Evolutionary conservation across 2,888 invertebrate species (phyloP), one percentile per base, ranked within the genome.

Genomic region (Parelbella ahira): DNA sequence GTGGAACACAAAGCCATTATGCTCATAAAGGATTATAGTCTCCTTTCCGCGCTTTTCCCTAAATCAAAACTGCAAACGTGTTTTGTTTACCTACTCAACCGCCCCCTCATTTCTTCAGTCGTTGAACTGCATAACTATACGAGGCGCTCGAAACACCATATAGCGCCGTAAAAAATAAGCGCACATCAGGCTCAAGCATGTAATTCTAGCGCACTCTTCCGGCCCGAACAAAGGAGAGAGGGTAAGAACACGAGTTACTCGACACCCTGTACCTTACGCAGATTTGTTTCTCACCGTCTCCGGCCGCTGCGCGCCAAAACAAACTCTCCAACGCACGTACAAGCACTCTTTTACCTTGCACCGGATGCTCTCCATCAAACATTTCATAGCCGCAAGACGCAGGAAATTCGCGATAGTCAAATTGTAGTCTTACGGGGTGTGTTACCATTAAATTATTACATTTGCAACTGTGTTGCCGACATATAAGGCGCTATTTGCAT

Each of bases 191-290:
- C 74, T 86, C 69, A 76, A 86, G 86, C 86, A 83, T 87, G 87
- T 87, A 87, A 87, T 87, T 87, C 86, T 87, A 87, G 87, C 84
- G 82, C 78, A 81, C 84, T 84, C 87, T 87, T 87, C 87, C 87
- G 87, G 79, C 77, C 70, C 77, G 80, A 82, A 87, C 87, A 87
- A 87, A 86, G 79, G 78, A 81, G 83, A 78, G 86, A 84, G 87
- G 84, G 86, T 83, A 86, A 84, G 84, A 83, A 87, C 87, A 84
- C 84, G 87, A 86, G 86, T 87, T 84, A 87, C 84, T 83, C 86
- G 84, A 87, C 87, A 86, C 87, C 83, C 80, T 65, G 79, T 77
- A 76, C 83, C 83, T 82, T 77, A 84, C 84, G 81, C 87, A 84
- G 86, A 86, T 86, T 87, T 86, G 86, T 84, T 86, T 86, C 83